Evolutionary conservation across 2,113 vertebrate genomes (phyloP), one percentile per base, ranked within the genome.

Genomic region (Tautogolabrus adspersus): DNA sequence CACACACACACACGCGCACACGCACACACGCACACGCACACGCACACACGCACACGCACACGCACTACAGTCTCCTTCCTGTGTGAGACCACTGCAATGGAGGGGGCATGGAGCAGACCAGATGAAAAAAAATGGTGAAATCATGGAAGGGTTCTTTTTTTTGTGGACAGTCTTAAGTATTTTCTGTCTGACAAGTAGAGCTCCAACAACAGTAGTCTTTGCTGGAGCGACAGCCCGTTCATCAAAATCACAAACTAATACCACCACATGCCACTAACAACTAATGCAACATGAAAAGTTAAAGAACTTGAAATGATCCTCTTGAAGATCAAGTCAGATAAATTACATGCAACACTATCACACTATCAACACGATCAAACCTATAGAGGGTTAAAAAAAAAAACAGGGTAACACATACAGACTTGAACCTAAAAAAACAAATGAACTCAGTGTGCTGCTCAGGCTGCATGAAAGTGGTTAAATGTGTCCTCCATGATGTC

Each of bases 71-170:
- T 42, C 54, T 37, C 58, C 75, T 82, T 90, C 85, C 87, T 83
- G 86, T 63, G 77, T 79, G 75, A 85, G 44, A 73, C 59, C 64
- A 30, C 46, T 89, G 83, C 85, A 77, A 11, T 55, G 10, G 13
- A 66, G 78, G 75, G 46, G 59, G 65, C 44, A 58, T 49, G 15
- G 52, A 59, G 37, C 0, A 1, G 61, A 42, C 1, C 21, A 30
- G 13, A 12, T 37, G 34, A 82, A 57, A 66, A 10, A 15, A 9
- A 6, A 63, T 0, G 3, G 22, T 37, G 49, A 21, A 74, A 16
- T 22, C 10, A 21, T 19, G 22, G 12, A 47, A 47, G 12, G 46
- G 5, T 11, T 47, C 46, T 13, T 47, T 5, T 46, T 47, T 13
- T 16, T 16, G 16, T 49, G 47, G 47, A 15, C 47, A 18, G 46